Percentiles rank a stretch among this genome's conserved stretches.
Conservation (phyloP, 2,113 vertebrate species). For the Takifugu flavidus region DNA sequence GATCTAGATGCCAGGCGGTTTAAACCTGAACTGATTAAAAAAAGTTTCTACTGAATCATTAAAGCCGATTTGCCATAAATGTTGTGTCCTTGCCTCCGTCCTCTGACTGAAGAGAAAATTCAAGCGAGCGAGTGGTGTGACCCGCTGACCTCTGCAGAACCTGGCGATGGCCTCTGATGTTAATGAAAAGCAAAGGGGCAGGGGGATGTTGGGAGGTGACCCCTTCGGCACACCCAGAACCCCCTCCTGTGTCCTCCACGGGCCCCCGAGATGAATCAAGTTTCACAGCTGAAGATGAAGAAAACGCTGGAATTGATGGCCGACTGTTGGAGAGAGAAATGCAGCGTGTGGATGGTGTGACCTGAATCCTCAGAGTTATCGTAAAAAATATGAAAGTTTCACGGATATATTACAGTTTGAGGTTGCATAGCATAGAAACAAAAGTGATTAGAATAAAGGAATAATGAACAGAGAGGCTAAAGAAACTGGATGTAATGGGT, state of each 20-base stretch:
- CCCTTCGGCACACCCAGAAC: slow-evolving; percentile 2
- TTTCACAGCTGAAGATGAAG: slow-evolving; percentile 31
- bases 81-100: not conserved
- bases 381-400: too few species aligned
- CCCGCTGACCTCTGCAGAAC: slow-evolving; percentile 58
- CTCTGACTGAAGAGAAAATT: slow-evolving; percentile 13
- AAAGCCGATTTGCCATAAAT: not conserved
- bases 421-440: too few species aligned
- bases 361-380: not conserved
- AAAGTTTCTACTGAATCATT: too few species aligned
- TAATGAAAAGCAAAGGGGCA: slow-evolving; percentile 52
- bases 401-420: too few species aligned
- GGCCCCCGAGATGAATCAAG: slow-evolving; percentile 21
- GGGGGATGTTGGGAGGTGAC: slow-evolving; percentile 37
- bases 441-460: too few species aligned
- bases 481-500: too few species aligned
- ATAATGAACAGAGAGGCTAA: too few species aligned
- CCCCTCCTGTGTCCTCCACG: not conserved
- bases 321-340: slow-evolving; percentile 8
- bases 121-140: slow-evolving; percentile 29
- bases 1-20: too few species aligned
- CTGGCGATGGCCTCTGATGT: slow-evolving; percentile 22
- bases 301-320: slow-evolving; percentile 17
- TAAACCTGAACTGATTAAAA: too few species aligned
- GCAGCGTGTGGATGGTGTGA: not conserved